A percentile compares a stretch with the other conserved stretches of the same genome.
Conservation (phyloP, 2,113 vertebrate genomes). For the Tragelaphus strepsiceros region DNA sequence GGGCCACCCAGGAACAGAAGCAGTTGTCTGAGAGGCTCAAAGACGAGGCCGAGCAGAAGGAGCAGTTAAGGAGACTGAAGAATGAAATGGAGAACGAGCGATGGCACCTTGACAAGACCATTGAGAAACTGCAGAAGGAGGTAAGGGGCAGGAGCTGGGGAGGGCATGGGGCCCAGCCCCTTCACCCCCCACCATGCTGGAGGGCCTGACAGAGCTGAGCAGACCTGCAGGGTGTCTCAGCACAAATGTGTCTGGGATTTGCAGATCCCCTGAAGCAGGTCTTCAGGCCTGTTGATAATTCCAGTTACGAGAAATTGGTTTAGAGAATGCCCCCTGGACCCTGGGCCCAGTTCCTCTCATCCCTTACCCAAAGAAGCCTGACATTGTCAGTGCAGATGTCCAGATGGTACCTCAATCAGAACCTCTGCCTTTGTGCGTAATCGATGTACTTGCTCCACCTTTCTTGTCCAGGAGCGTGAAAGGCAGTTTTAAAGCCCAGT, state of each 20-base stretch:
- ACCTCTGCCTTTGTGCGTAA: neutral
- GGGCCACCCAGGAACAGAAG: conserved; percentile 82
- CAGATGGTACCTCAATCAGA: accelerated
- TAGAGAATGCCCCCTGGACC: neutral
- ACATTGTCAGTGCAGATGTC: neutral
- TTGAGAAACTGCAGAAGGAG: conserved; percentile 95
- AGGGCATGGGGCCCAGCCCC: neutral
- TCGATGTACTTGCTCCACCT: accelerated
- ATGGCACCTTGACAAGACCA: conserved; percentile 86
- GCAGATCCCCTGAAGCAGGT: neutral
- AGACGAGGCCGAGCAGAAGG: conserved; percentile 89
- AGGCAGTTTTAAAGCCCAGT: neutral
- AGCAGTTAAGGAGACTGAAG: conserved; percentile 90
- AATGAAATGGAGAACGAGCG: conserved; percentile 91
- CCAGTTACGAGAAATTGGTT: neutral
- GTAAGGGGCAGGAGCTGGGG: conserved; percentile 69
- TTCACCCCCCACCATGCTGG: neutral
- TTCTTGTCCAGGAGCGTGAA: no score
- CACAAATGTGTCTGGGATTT: neutral
- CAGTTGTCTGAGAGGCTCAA: conserved; percentile 86
- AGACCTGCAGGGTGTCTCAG: neutral
- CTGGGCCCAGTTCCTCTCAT: neutral
- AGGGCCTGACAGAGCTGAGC: neutral
- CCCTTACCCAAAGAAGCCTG: neutral
- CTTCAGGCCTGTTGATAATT: neutral